These are phyloP conservation scores for Parazoanthus darwini DNA, from an alignment of 92 coral and sea anemone genomes.

Conservation along the genomic window DNA sequence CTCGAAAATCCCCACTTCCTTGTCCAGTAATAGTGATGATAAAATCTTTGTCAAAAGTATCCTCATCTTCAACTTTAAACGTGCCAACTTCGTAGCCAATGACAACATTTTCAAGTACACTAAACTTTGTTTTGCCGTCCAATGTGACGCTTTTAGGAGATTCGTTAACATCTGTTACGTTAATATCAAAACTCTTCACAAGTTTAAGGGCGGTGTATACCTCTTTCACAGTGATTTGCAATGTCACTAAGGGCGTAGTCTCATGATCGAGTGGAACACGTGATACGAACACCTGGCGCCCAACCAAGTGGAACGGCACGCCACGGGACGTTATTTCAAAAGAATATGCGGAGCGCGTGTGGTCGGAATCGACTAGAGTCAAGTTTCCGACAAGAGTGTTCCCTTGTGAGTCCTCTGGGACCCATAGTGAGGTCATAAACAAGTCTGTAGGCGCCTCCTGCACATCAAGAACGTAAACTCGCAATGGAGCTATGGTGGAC, in stretches of 20 bases:
- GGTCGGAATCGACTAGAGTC: conserved; percentile 63
- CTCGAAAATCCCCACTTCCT: conserved; percentile 48
- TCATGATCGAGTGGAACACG: conserved; percentile 73
- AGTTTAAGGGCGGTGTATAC: conserved; percentile 53
- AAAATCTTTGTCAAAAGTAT: conserved; percentile 51
- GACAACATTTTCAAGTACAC: conserved; percentile 43
- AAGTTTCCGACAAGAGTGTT: conserved; percentile 50
- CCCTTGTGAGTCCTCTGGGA: conserved; percentile 56
- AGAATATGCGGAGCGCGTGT: conserved; percentile 55
- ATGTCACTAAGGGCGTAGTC: conserved; percentile 66
- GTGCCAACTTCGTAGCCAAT: conserved; percentile 51
- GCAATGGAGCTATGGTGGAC: conserved; percentile 54
- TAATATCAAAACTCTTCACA: conserved; percentile 56
- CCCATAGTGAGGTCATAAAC: conserved; percentile 44
- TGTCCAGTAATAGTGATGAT: conserved; percentile 47
- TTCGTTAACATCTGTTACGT: conserved; percentile 64
- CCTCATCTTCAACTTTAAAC: conserved; percentile 66
- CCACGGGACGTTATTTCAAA: conserved; percentile 70
- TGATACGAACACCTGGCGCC: conserved; percentile 61
- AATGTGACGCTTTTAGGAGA: conserved; percentile 63
- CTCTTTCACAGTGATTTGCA: conserved; percentile 64
- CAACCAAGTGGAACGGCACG: conserved; percentile 66
- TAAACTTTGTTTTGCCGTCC: conserved; percentile 57
- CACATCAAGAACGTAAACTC: conserved; percentile 65
- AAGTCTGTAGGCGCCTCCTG: conserved; percentile 67